Conservation (phyloP, 2,888 invertebrate species). For the Therioaphis trifolii region DNA sequence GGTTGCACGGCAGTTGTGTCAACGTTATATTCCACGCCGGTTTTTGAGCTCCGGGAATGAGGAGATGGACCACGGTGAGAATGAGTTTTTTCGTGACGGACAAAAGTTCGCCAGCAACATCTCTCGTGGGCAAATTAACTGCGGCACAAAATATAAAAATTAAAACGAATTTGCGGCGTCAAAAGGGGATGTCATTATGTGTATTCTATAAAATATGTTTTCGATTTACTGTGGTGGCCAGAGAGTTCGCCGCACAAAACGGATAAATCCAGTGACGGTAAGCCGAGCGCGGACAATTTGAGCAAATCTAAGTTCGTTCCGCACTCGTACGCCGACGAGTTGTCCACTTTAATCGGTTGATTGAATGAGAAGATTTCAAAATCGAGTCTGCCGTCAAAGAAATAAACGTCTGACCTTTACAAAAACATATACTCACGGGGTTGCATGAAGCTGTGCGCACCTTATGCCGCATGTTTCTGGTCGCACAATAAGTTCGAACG, state of each 20-base stretch:
- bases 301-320: neutral
- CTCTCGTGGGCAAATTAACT: neutral
- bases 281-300: neutral
- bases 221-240: constrained; percentile 75
- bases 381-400: neutral
- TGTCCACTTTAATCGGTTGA: neutral
- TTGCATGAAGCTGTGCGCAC: no score
- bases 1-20: constrained; percentile 77
- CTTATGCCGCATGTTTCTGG: neutral
- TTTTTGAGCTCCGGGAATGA: constrained; percentile 66
- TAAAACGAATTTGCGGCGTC: neutral
- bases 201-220: neutral
- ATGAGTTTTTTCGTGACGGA: neutral
- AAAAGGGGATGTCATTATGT: neutral
- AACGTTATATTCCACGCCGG: constrained; percentile 81
- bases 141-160: neutral
- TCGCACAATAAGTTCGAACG: neutral
- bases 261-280: constrained; percentile 68
- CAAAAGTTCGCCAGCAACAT: neutral
- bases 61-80: neutral
- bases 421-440: neutral
- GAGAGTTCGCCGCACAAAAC: constrained; percentile 83
- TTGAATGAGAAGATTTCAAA: neutral
- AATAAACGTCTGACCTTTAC: neutral
- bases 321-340: neutral